Conservation (phyloP, 2,888 invertebrate species). For the Proisotoma minuta region DNA sequence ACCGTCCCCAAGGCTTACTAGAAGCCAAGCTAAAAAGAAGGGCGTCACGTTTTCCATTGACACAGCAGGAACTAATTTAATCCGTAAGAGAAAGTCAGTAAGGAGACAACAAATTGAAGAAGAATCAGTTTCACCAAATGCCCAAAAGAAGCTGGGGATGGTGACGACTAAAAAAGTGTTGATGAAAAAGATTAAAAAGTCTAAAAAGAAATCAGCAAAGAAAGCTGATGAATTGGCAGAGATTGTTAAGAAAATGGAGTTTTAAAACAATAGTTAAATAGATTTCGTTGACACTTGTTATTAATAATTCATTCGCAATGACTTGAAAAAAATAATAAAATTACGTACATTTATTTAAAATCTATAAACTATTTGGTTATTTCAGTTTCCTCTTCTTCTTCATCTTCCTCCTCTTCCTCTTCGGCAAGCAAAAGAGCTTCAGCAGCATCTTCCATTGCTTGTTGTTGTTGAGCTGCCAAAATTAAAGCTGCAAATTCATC, state of each 20-base stretch:
- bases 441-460: slow-evolving; percentile 21
- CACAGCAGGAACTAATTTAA: slow-evolving; percentile 14
- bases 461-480: slow-evolving; percentile 24
- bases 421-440: slow-evolving; percentile 9
- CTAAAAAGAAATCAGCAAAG: slow-evolving; percentile 43
- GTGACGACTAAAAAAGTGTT: slow-evolving; percentile 37
- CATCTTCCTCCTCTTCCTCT: slow-evolving; percentile 28
- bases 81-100: slow-evolving; percentile 8
- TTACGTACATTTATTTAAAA: neutral
- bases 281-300: neutral
- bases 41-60: slow-evolving; percentile 43
- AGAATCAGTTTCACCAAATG: slow-evolving; percentile 23
- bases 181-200: slow-evolving; percentile 42
- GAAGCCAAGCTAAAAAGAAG: slow-evolving; percentile 33
- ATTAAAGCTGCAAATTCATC: slow-evolving; percentile 37
- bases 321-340: slow-evolving; percentile 1
- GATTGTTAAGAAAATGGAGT: slow-evolving; percentile 30
- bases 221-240: slow-evolving; percentile 36
- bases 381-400: neutral
- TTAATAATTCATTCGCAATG: neutral
- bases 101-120: slow-evolving; percentile 21
- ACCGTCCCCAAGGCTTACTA: slow-evolving; percentile 19
- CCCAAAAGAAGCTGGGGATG: slow-evolving; percentile 27
- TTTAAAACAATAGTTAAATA: slow-evolving; percentile 21
- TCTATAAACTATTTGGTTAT: neutral